These are phyloP conservation scores for Cabera pusaria DNA, from an alignment of 2,888 invertebrate species.

Conservation along the genomic window DNA sequence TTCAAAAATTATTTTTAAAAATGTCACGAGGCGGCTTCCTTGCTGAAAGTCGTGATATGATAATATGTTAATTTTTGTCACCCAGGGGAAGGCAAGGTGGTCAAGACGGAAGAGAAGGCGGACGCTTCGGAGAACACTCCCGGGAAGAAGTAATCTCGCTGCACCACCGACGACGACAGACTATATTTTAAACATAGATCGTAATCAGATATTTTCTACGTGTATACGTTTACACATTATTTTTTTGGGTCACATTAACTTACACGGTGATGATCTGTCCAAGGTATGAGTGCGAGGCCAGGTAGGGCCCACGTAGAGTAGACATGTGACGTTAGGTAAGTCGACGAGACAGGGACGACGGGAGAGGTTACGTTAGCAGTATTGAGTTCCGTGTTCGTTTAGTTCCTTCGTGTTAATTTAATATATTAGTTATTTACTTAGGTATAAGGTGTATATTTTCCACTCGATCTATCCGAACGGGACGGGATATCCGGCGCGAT, in stretches of 20 bases:
- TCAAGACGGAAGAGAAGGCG: slow-evolving; percentile 76
- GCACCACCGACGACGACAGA: slow-evolving; percentile 5
- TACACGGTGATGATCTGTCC: slow-evolving; percentile 71
- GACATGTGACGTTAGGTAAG: slow-evolving; percentile 42
- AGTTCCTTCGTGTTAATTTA: slow-evolving; percentile 58
- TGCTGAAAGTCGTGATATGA: no score
- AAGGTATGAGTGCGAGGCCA: slow-evolving; percentile 49
- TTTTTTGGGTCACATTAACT: slow-evolving; percentile 52
- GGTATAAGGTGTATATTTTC: slow-evolving; percentile 35
- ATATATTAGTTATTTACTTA: slow-evolving; percentile 31
- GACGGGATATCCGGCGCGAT: no score
- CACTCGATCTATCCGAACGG: slow-evolving; percentile 26
- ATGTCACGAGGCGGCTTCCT: no score
- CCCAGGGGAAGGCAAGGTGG: slow-evolving; percentile 78
- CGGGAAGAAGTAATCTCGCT: slow-evolving; percentile 55
- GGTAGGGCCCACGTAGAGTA: no score
- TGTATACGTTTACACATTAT: slow-evolving; percentile 44
- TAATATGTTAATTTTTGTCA: no score
- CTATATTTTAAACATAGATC: slow-evolving; percentile 9
- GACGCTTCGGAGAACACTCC: slow-evolving; percentile 62
- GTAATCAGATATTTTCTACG: slow-evolving; percentile 43
- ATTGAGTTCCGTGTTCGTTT: slow-evolving; percentile 58
- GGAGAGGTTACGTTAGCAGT: slow-evolving; percentile 44
- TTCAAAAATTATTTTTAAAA: no score
- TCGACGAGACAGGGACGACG: slow-evolving; percentile 30